Conservation (phyloP, 2,797 vertebrate species). For the Myiotriccus ornatus region DNA sequence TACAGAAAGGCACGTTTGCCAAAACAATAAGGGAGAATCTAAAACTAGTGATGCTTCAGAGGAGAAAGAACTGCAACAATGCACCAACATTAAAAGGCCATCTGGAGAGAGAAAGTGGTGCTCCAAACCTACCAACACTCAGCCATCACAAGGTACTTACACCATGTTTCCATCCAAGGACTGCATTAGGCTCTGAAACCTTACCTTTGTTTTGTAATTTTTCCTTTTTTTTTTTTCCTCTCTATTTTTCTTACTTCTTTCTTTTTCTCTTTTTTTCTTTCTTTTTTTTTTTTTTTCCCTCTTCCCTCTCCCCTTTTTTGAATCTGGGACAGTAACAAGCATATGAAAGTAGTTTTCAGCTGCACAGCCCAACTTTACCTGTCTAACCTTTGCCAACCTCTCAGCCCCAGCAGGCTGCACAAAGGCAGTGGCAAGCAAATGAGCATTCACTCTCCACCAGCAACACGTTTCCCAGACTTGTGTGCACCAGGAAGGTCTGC, state of each 20-base stretch:
- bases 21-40: neutral
- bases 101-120: neutral
- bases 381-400: neutral
- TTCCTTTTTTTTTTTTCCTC: fast-evolving
- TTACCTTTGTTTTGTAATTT: neutral
- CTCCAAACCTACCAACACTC: neutral
- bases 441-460: neutral
- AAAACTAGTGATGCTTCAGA: neutral
- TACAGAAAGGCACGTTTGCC: neutral
- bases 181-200: neutral
- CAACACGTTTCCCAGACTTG: neutral
- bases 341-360: neutral
- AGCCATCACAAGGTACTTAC: neutral
- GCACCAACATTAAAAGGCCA: neutral
- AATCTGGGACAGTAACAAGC: neutral
- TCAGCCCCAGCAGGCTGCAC: neutral
- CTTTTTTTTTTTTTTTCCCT: fast-evolving
- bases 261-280: too few relatives aligned
- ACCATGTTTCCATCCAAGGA: neutral
- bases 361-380: neutral
- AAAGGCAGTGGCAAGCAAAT: neutral
- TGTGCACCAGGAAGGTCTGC: neutral
- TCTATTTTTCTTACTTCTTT: too few relatives aligned
- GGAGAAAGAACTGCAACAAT: neutral
- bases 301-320: neutral